These are phyloP conservation scores for Druon quercuslanigerum DNA, from an alignment of 1,140 invertebrate genomes.

Conservation along the genomic window DNA sequence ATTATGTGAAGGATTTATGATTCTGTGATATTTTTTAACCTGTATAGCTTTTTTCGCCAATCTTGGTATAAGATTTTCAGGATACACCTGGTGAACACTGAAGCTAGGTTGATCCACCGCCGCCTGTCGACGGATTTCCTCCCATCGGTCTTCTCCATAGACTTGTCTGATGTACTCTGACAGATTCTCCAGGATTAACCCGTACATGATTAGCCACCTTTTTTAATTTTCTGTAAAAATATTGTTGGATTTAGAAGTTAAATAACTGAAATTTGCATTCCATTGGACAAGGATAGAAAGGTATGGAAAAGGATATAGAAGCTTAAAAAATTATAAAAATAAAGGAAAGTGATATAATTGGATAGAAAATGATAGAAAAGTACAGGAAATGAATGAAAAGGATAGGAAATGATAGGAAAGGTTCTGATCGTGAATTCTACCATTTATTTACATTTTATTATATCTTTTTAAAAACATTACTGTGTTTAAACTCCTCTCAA, in stretches of 20 bases:
- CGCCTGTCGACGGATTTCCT: slow-evolving; percentile 87
- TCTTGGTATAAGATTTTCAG: slow-evolving; percentile 89
- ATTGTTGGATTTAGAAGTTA: slow-evolving; percentile 1
- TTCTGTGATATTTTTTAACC: slow-evolving; percentile 75
- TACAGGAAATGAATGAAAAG: no score
- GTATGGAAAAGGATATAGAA: no score
- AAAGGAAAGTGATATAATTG: no score
- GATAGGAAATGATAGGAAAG: no score
- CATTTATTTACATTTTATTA: neutral
- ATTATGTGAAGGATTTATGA: neutral
- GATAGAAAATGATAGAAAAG: no score
- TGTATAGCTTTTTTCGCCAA: slow-evolving; percentile 89
- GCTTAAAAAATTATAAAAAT: no score
- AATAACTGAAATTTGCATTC: no score
- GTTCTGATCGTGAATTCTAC: neutral
- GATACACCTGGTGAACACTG: slow-evolving; percentile 94
- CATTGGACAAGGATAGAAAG: no score
- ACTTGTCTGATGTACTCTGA: slow-evolving; percentile 91
- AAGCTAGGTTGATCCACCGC: slow-evolving; percentile 91
- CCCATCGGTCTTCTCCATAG: slow-evolving; percentile 96
- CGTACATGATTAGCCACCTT: slow-evolving; percentile 87
- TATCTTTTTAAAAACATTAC: no score
- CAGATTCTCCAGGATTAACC: slow-evolving; percentile 93
- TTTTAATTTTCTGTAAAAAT: slow-evolving; percentile 41
- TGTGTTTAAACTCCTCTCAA: no score